These are phyloP conservation scores for Rhodophaea formosa DNA, from an alignment of 2,888 invertebrate genomes.

Conservation along the genomic window DNA sequence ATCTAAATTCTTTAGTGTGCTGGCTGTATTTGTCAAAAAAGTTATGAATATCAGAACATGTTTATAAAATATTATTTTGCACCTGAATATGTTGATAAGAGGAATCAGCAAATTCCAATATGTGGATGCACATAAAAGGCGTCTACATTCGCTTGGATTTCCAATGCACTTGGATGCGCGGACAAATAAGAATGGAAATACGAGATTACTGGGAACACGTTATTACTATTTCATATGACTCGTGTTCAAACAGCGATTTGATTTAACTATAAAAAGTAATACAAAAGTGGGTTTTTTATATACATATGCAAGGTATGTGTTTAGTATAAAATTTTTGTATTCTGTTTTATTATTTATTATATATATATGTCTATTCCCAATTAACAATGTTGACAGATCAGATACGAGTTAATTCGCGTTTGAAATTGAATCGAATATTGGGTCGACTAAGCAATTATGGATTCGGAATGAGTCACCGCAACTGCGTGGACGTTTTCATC, in stretches of 20 bases:
- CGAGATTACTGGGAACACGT: background rate
- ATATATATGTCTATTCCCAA: background rate
- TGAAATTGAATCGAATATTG: constrained; percentile 45
- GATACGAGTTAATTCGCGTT: constrained; percentile 23
- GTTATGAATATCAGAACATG: background rate
- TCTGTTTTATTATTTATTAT: background rate
- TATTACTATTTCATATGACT: background rate
- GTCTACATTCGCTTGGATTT: constrained; percentile 4
- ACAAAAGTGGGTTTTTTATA: background rate
- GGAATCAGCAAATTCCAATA: constrained; percentile 3
- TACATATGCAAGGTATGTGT: background rate
- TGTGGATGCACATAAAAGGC: background rate
- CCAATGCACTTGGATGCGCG: constrained; percentile 6
- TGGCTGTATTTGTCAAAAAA: background rate
- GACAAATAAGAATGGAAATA: constrained; percentile 4
- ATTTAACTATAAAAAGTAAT: background rate
- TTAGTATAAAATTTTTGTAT: no score
- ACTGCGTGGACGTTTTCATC: constrained; percentile 60
- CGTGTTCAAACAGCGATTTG: background rate
- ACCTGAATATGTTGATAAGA: constrained; percentile 1
- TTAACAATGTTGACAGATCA: constrained; percentile 17
- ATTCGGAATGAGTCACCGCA: constrained; percentile 64
- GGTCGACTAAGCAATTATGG: constrained; percentile 58
- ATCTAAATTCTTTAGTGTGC: no score
- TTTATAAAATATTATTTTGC: background rate